Conservation (phyloP, 1,140 invertebrate species). For the Agrypnia vestita region DNA sequence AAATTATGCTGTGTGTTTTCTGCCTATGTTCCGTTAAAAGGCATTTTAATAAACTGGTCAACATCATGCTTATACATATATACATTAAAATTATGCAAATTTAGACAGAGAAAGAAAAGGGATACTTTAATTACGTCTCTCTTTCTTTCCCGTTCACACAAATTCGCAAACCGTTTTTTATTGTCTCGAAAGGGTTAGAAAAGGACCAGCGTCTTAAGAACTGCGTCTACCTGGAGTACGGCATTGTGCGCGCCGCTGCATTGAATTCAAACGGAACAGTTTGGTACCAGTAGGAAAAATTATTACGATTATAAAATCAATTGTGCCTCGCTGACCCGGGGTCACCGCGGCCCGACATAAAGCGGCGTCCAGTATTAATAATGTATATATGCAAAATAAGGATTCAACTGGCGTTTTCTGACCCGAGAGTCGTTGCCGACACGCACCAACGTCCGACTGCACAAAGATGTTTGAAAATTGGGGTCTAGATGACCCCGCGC, state of each 20-base stretch:
- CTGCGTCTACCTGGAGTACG: slow-evolving; percentile 30
- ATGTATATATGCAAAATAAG: slow-evolving; percentile 46
- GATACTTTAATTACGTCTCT: background rate
- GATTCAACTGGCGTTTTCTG: slow-evolving; percentile 44
- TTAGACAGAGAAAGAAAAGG: slow-evolving; percentile 20
- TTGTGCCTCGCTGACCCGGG: slow-evolving; percentile 32
- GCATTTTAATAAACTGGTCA: background rate
- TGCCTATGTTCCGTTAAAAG: background rate
- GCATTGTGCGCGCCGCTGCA: background rate
- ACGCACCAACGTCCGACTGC: slow-evolving; percentile 30
- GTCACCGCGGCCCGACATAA: slow-evolving; percentile 22
- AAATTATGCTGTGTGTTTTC: background rate
- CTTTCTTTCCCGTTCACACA: slow-evolving; percentile 31
- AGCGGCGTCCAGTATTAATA: slow-evolving; percentile 30
- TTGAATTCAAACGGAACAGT: background rate
- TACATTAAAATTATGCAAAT: slow-evolving; percentile 27
- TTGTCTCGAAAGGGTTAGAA: slow-evolving; percentile 46
- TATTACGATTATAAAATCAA: slow-evolving; percentile 34
- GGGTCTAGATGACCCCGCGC: slow-evolving; percentile 43
- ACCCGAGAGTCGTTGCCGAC: slow-evolving; percentile 29
- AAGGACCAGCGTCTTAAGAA: slow-evolving; percentile 41
- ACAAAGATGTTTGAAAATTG: slow-evolving; percentile 8
- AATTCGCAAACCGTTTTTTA: slow-evolving; percentile 49
- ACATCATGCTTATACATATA: background rate
- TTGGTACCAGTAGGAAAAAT: slow-evolving; percentile 11